Conservation (phyloP, 1,140 invertebrate species). For the Pseudobourletiella spinata region DNA sequence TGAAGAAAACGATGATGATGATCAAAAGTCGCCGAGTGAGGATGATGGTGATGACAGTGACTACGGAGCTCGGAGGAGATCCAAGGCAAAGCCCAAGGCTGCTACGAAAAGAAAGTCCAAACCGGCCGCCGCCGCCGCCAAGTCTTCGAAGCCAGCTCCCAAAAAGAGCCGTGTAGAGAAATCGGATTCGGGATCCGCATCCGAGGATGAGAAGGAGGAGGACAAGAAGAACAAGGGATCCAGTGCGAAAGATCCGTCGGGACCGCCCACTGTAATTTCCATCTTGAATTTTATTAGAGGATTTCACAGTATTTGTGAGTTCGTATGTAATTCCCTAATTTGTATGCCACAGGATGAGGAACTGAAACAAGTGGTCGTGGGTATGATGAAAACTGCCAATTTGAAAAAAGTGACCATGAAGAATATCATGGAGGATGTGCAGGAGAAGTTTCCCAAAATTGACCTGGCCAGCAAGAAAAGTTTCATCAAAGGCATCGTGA, state of each 20-base stretch:
- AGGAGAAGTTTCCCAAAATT: slow-evolving; percentile 3
- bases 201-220: slow-evolving; percentile 11
- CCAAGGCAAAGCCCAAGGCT: background rate
- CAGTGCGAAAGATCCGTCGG: background rate
- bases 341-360: background rate
- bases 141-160: no score
- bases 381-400: slow-evolving; percentile 8
- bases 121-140: no score
- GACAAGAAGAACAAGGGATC: slow-evolving; percentile 6
- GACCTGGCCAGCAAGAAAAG: slow-evolving; percentile 3
- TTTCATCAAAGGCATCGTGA: slow-evolving; percentile 13
- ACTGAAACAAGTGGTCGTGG: slow-evolving; percentile 5
- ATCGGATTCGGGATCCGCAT: background rate
- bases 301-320: background rate
- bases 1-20: no score
- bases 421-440: slow-evolving; percentile 12
- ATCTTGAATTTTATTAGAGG: background rate
- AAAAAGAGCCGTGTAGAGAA: no score
- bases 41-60: slow-evolving; percentile 4
- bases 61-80: background rate
- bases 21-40: no score
- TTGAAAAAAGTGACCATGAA: slow-evolving; percentile 18
- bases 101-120: background rate
- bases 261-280: background rate
- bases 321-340: background rate